Percentiles rank a stretch among this genome's conserved stretches.
These are phyloP conservation scores for Diuraphis noxia DNA, from an alignment of 1,140 invertebrate species.

Conservation along the genomic window DNA sequence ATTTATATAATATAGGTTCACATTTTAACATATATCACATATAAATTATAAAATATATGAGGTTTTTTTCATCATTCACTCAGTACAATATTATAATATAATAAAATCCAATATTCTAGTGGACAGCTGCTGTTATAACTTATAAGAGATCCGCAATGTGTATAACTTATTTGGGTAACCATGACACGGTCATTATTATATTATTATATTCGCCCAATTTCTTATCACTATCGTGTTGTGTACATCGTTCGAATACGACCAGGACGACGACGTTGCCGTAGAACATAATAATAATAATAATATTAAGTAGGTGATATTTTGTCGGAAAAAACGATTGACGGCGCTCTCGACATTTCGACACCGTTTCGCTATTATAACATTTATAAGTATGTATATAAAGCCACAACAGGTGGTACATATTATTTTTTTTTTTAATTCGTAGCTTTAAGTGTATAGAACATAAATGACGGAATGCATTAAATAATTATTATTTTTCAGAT, in stretches of 20 bases:
- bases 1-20: too few species aligned
- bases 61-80: too few species aligned
- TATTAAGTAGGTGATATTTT: conserved; percentile 10
- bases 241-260: not conserved
- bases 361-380: not conserved
- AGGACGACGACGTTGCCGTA: not conserved
- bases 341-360: not conserved
- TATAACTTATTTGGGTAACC: conserved; percentile 8
- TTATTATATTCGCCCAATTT: not conserved
- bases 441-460: not conserved
- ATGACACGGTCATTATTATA: not conserved
- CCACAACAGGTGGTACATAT: not conserved
- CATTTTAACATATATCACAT: too few species aligned
- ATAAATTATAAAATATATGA: too few species aligned
- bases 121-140: not conserved
- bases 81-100: not conserved
- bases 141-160: not conserved
- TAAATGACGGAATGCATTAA: not conserved
- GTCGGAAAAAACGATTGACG: not conserved
- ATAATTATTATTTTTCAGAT: not conserved
- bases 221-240: not conserved
- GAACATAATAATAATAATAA: not conserved
- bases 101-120: not conserved
- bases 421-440: not conserved
- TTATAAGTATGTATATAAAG: not conserved